Evolutionary conservation across 2,888 invertebrate genomes (phyloP).

Genomic region (Eurois occulta): DNA sequence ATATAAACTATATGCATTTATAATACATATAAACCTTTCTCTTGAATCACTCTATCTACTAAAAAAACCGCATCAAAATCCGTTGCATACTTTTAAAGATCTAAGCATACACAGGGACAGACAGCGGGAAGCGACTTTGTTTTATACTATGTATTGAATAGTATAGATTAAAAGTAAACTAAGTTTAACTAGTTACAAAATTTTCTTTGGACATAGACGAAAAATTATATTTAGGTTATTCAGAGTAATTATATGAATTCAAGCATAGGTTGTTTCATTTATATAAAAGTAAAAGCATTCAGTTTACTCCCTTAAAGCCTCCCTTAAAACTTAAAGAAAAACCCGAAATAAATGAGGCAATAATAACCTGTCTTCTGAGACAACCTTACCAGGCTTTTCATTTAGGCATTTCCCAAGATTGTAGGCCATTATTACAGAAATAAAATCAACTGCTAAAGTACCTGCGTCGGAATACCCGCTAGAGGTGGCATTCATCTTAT

Average conservation of each 20-base stretch:
- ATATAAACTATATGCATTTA: too few species aligned
- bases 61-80: too few species aligned
- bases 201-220: too few species aligned
- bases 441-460: conserved; percentile 42
- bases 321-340: not conserved
- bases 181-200: too few species aligned
- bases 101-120: too few species aligned
- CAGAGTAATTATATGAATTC: not conserved
- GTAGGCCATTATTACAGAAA: conserved; percentile 43
- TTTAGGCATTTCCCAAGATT: conserved; percentile 42
- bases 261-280: not conserved
- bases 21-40: too few species aligned
- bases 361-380: not conserved
- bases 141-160: too few species aligned
- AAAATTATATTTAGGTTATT: too few species aligned
- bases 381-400: conserved; percentile 31
- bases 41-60: too few species aligned
- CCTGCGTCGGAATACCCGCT: conserved; percentile 11
- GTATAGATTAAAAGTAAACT: too few species aligned
- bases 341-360: not conserved
- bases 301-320: not conserved
- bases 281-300: not conserved
- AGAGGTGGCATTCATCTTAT: conserved; percentile 35
- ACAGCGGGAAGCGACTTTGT: too few species aligned
- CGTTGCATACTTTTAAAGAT: too few species aligned